Conservation (phyloP, 2,797 vertebrate genomes). For the Pipistrellus kuhlii region DNA sequence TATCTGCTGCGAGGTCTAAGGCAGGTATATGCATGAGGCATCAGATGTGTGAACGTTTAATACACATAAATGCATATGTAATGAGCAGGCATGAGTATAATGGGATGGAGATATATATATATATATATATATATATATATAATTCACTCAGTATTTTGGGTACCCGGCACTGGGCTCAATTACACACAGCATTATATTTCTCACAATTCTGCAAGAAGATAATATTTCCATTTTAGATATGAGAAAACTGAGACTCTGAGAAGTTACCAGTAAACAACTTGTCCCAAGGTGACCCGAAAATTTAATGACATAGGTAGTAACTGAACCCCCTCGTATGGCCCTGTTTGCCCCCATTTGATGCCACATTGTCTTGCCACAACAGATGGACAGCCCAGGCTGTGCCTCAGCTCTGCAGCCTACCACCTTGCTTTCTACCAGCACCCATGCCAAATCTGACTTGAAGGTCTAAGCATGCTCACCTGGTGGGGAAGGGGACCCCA, state of each 20-base stretch:
- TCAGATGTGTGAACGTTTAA: accelerated
- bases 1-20: background rate
- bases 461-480: background rate
- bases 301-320: background rate
- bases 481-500: background rate
- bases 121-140: accelerated
- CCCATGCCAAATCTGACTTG: background rate
- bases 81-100: accelerated
- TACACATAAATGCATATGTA: accelerated
- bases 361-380: accelerated
- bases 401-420: background rate
- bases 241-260: background rate
- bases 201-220: too few relatives aligned
- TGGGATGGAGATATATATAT: accelerated
- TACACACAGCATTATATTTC: accelerated
- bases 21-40: accelerated
- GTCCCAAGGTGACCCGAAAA: background rate
- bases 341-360: accelerated
- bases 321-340: accelerated
- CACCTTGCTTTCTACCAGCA: background rate
- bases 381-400: background rate
- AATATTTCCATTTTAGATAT: background rate
- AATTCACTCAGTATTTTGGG: background rate
- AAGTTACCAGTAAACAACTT: too few relatives aligned
- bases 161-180: accelerated